phyloP scores from a whole-genome alignment of 2,888 invertebrate genomes.

The Gonocerus acuteangulatus region DNA sequence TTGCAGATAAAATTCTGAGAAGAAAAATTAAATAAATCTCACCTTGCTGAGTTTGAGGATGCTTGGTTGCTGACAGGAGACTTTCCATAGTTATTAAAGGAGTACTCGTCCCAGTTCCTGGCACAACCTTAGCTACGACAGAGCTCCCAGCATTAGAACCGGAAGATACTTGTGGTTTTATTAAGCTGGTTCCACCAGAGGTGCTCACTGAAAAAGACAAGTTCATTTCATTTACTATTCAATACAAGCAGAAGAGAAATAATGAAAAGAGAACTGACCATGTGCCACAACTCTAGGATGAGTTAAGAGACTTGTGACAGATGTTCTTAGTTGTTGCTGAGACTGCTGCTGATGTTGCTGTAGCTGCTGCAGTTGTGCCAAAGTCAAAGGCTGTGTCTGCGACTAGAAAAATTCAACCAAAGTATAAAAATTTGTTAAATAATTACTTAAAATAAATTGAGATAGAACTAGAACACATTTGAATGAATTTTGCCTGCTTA shows the following conservation, averaged over 20 bases:
- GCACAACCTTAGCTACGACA: slow-evolving; percentile 64
- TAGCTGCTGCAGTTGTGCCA: slow-evolving; percentile 43
- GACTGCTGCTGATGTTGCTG: slow-evolving; percentile 46
- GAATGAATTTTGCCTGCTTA: no score
- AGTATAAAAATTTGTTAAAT: not conserved
- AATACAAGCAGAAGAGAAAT: no score
- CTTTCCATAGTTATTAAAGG: slow-evolving; percentile 55
- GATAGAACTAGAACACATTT: no score
- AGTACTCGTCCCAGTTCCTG: slow-evolving; percentile 61
- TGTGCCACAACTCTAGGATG: slow-evolving; percentile 40
- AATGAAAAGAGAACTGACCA: no score
- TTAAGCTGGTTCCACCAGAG: slow-evolving; percentile 30
- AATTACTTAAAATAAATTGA: not conserved
- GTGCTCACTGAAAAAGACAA: slow-evolving; percentile 25
- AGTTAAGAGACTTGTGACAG: slow-evolving; percentile 39
- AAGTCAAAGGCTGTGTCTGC: slow-evolving; percentile 33
- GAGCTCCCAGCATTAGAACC: slow-evolving; percentile 41
- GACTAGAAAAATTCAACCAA: slow-evolving; percentile 6
- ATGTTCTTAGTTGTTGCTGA: slow-evolving; percentile 43
- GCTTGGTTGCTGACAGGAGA: slow-evolving; percentile 50
- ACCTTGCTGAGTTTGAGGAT: slow-evolving; percentile 7
- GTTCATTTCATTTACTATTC: not conserved
- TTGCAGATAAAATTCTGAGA: no score
- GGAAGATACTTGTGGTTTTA: slow-evolving; percentile 30
- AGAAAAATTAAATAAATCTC: not conserved